These are phyloP conservation scores for Ephestia elutella DNA, from an alignment of 1,140 invertebrate species.

Conservation along the genomic window DNA sequence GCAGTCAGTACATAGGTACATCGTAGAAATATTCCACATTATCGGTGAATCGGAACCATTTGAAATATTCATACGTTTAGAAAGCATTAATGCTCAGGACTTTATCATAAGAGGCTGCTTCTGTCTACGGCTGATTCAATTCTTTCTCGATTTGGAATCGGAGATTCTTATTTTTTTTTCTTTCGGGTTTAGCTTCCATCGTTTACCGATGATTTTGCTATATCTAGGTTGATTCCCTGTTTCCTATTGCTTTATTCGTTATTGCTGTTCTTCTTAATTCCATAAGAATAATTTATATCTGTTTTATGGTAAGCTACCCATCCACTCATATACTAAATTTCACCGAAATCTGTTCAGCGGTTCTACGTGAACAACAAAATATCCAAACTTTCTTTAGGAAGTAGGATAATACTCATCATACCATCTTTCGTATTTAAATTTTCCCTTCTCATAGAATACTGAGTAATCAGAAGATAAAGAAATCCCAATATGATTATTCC, in stretches of 20 bases:
- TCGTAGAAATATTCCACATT: constrained; percentile 48
- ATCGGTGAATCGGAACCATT: constrained; percentile 58
- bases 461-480: constrained; percentile 10
- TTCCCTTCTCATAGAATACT: constrained; percentile 12
- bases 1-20: constrained; percentile 32
- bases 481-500: constrained; percentile 16
- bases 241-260: no score
- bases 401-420: not conserved
- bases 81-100: constrained; percentile 57
- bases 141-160: not conserved
- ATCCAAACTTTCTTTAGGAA: no score
- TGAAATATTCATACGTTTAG: constrained; percentile 67
- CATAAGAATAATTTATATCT: no score
- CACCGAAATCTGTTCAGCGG: no score
- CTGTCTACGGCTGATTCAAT: constrained; percentile 16
- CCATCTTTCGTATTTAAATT: not conserved
- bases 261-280: no score
- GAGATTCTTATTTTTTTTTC: not conserved
- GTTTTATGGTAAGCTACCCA: no score
- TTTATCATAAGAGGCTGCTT: constrained; percentile 38
- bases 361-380: no score
- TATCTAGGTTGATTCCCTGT: no score
- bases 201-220: no score
- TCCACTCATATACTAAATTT: no score
- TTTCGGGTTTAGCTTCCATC: no score